Conservation (phyloP, 2,797 vertebrate genomes). For the Pangasius sanitwongsei region DNA sequence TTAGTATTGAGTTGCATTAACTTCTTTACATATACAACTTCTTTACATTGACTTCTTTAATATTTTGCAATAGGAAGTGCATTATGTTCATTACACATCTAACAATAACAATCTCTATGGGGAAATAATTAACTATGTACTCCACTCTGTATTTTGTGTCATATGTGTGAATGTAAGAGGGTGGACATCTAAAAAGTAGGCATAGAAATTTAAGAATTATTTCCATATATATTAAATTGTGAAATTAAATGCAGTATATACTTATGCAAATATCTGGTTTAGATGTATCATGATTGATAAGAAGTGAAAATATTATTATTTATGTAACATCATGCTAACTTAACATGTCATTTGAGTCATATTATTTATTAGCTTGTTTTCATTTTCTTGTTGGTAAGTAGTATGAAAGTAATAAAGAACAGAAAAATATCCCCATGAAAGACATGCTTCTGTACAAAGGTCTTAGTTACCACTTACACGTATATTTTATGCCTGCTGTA, state of each 20-base stretch:
- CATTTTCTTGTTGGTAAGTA: not conserved
- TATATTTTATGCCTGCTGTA: not conserved
- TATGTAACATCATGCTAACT: not conserved
- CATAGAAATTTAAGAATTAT: not conserved
- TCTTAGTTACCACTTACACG: not conserved
- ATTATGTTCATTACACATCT: constrained; percentile 21
- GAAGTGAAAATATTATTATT: not conserved
- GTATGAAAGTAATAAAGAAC: not conserved
- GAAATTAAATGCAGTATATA: not conserved
- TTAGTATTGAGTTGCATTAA: not conserved
- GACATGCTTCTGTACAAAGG: not conserved
- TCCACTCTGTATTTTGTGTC: constrained; percentile 15
- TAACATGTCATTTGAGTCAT: not conserved
- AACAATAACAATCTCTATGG: constrained; percentile 4
- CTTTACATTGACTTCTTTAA: not conserved
- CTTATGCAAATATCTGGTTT: not conserved
- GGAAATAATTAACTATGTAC: not conserved
- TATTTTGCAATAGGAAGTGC: constrained; percentile 39
- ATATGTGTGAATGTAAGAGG: constrained; percentile 28
- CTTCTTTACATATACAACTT: not conserved
- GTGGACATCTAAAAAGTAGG: no score
- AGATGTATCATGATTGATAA: not conserved
- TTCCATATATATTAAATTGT: constrained; percentile 24
- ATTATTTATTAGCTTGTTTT: not conserved
- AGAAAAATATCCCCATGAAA: not conserved